Base-by-base conservation (phyloP, 1,140 invertebrate genomes). In the Kradibia gibbosae region DNA sequence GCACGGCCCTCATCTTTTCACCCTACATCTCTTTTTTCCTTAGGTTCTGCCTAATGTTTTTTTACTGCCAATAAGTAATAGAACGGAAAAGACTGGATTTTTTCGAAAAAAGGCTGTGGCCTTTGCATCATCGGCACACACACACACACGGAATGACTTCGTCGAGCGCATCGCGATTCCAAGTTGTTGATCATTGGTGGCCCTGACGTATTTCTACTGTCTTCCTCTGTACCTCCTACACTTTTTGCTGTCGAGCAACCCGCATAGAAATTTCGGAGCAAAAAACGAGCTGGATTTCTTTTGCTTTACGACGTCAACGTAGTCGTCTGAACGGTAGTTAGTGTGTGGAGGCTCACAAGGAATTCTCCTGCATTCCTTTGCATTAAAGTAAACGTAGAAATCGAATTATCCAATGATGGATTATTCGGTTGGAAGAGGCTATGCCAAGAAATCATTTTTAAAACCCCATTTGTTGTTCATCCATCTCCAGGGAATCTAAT, bases 281-380 rank as follows among this genome's bases (percentile, higher is more conserved):
- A 74, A 73, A 20, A 34, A 71, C 34, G 3, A 50, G 78, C 57
- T 70, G 55, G 83, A 79, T 78, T 78, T 70, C 45, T 77, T 55
- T 73, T 70, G 80, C 57, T 82, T 85, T 85, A 85, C 83, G 85
- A 85, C 34, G 55, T 17, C 8, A 48, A 3, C n/a, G n/a, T n/a
- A n/a, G n/a, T n/a, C n/a, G n/a, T n/a, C n/a, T n/a, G n/a, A n/a
- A n/a, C n/a, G n/a, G n/a, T n/a, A n/a, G n/a, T n/a, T n/a, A n/a
- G n/a, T n/a, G n/a, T n/a, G n/a, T 48, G 39, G 15, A 42, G n/a
- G 48, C 20, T 20, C 45, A n/a, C 5, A 67, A 42, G 5, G 62
- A 20, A 45, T 42, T 20, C 17, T 60, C 50, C 42, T 70, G 50
- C 72, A 0, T 50, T 20, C 17, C 75, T 65, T 60, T 70, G 50